Evolutionary conservation across 2,113 vertebrate genomes (phyloP).

Genomic region (Nibea coibor): DNA sequence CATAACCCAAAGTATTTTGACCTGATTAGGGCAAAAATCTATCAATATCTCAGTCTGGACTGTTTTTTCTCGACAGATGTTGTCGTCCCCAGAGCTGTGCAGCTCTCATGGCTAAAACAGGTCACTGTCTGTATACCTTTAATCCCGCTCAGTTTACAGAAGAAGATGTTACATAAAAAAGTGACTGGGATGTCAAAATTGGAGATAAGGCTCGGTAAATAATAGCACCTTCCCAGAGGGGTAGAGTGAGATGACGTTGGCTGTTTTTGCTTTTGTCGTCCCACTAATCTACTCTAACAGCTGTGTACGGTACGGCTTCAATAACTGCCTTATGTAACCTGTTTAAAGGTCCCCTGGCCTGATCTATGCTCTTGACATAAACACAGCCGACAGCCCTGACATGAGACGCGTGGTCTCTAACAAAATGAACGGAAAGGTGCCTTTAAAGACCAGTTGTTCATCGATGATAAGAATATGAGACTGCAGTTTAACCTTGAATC

Average conservation of each 20-base stretch:
- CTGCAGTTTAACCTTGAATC: neutral
- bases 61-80: neutral
- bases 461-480: neutral
- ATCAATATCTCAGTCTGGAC: neutral
- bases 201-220: conserved; percentile 31
- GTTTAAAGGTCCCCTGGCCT: conserved; percentile 32
- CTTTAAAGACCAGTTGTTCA: neutral
- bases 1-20: neutral
- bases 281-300: conserved; percentile 40
- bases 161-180: neutral
- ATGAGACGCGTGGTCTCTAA: neutral
- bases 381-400: neutral
- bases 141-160: neutral
- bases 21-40: neutral
- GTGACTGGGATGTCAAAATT: neutral
- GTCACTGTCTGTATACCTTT: neutral
- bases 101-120: neutral
- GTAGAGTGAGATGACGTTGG: neutral
- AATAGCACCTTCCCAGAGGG: conserved; percentile 14
- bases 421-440: neutral
- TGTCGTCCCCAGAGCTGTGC: neutral
- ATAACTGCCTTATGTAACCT: conserved; percentile 42
- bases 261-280: conserved; percentile 20
- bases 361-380: conserved; percentile 12
- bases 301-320: conserved; percentile 14